Evolutionary conservation across 2,797 vertebrate species (phyloP).

Genomic region (Sebastes itinus): DNA sequence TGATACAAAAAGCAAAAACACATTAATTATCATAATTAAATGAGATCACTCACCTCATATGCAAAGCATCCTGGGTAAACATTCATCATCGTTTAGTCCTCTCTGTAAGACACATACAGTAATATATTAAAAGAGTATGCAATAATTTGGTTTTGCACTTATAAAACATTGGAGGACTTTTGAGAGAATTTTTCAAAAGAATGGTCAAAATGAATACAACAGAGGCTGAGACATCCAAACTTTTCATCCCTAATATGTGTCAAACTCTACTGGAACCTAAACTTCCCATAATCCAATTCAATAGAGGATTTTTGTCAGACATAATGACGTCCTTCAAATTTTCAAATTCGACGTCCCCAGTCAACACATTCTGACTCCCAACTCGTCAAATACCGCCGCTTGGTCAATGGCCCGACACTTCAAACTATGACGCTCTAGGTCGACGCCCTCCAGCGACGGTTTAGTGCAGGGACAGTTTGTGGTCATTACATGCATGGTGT

Average conservation of each 20-base stretch:
- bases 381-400: no score
- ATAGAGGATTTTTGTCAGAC: not conserved
- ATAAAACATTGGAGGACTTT: not conserved
- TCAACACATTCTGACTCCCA: no score
- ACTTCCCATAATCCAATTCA: not conserved
- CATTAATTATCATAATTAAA: not conserved
- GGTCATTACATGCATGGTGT: no score
- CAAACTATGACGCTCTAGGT: not conserved
- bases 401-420: not conserved
- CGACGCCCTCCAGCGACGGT: no score
- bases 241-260: no score
- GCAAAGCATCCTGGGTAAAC: constrained; percentile 49
- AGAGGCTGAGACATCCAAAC: no score
- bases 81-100: constrained; percentile 22
- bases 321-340: no score
- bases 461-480: no score
- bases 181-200: not conserved
- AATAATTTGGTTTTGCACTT: not conserved
- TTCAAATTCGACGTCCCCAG: not conserved
- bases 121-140: not conserved
- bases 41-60: constrained; percentile 37
- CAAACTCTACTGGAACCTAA: not conserved
- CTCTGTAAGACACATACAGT: constrained; percentile 29
- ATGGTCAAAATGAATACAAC: no score
- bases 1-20: not conserved